Evolutionary conservation across 2,888 invertebrate species (phyloP), one percentile per base, ranked within the genome.

Genomic region (Ochropleura leucogaster): DNA sequence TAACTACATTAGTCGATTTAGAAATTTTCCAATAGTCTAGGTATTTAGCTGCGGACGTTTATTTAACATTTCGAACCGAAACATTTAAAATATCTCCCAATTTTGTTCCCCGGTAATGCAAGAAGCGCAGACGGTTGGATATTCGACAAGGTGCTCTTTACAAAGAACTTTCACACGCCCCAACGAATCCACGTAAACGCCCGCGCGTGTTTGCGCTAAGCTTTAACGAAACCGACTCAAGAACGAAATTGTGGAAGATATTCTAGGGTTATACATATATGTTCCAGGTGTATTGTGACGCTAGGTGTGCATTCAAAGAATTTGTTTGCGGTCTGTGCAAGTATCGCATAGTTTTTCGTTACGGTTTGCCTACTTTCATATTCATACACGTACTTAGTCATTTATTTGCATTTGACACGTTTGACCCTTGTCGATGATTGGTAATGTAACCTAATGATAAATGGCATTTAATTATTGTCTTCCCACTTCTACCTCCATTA

Each of bases 111-210:
- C 60, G 46, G 69, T 82, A 75, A 80, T 82, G 77, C 82, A 84
- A 80, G 83, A 70, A 75, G 77, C 79, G 79, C 81, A 82, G 73
- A 81, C 78, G 84, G 82, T 80, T 78, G 78, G 72, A 78, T 82
- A 80, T 83, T 83, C 82, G 74, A 76, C 85, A 83, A 84, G 84
- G 84, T 83, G 90, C 82, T 86, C 82, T 85, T 84, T 80, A 85
- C 87, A 89, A 89, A 86, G 87, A 88, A 89, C 74, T 87, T 90
- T 87, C 89, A 82, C 88, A 87, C 87, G 87, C 74, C 71, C 77
- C 84, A 77, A 63, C 74, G 81, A 78, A 79, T 80, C 78, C 76
- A 81, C 76, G 82, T 79, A 84, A 83, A 84, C 82, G 82, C 70
- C 77, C 74, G 72, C 72, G 79, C 79, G 77, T 82, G 79, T 84